A percentile compares a stretch with the other conserved stretches of the same genome.
Conservation (phyloP, 2,113 vertebrate species). For the Meleagris gallopavo region DNA sequence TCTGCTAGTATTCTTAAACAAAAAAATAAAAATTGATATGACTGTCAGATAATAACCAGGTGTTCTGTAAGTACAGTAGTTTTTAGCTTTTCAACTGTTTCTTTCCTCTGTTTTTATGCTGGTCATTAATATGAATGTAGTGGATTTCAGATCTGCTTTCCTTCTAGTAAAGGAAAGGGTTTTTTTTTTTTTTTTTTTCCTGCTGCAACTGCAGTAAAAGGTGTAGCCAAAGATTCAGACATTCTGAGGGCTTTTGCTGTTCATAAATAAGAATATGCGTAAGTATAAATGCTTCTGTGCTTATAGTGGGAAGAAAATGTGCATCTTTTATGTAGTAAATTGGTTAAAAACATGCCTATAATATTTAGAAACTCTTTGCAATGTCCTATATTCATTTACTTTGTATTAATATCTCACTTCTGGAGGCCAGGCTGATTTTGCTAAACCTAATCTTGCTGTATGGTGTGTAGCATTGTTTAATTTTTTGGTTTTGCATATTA, state of each 20-base stretch:
- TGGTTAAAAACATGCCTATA: not conserved
- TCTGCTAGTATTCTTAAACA: constrained; percentile 33
- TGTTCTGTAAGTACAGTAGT: not conserved
- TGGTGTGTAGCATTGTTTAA: not conserved
- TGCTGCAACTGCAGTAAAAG: constrained; percentile 76
- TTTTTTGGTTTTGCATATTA: constrained; percentile 63
- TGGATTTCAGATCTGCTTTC: constrained; percentile 6
- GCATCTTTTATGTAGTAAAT: not conserved
- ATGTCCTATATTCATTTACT: constrained; percentile 13
- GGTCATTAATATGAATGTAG: not conserved
- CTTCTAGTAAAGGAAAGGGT: not conserved
- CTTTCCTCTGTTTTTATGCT: not conserved
- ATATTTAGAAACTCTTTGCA: constrained; percentile 27
- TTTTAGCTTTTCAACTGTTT: not conserved
- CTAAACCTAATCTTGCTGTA: not conserved
- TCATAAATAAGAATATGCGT: not conserved
- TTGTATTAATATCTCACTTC: constrained; percentile 14
- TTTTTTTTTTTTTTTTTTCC: not conserved
- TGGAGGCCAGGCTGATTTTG: not conserved
- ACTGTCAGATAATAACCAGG: not conserved
- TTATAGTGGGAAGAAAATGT: not conserved
- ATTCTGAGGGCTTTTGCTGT: not conserved
- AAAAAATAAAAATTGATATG: not conserved
- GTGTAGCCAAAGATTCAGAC: constrained; percentile 46
- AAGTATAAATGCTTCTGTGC: not conserved